A percentile compares a stretch with the other conserved stretches of the same genome.
Evolutionary conservation across 92 coral and sea anemone species (phyloP).

Genomic region (Bergia puertoricense): DNA sequence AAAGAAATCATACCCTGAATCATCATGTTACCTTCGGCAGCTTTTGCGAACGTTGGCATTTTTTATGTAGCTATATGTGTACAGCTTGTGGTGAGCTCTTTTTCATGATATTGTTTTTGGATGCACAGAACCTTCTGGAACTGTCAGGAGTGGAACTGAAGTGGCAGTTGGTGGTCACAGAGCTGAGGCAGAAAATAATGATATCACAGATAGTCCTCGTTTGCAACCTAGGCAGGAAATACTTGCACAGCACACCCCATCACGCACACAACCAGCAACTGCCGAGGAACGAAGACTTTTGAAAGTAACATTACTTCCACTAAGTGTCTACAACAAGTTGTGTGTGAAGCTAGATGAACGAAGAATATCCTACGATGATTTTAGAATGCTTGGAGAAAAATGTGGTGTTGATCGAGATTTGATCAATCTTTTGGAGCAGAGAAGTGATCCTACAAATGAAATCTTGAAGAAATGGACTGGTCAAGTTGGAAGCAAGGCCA

Average conservation of each 20-base stretch:
- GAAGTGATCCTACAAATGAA: slow-evolving; percentile 36
- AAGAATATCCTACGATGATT: slow-evolving; percentile 31
- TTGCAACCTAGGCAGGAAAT: neutral
- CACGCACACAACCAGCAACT: neutral
- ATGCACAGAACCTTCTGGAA: slow-evolving; percentile 4
- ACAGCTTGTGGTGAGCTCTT: no score
- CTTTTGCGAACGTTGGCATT: no score
- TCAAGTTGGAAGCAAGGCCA: slow-evolving; percentile 12
- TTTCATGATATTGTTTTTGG: no score
- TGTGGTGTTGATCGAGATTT: slow-evolving; percentile 24
- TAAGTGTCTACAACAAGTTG: neutral
- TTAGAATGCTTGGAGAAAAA: slow-evolving; percentile 48
- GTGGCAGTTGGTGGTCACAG: neutral
- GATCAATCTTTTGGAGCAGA: slow-evolving; percentile 22
- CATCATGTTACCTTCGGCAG: no score
- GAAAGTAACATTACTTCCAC: neutral
- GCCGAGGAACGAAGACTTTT: slow-evolving; percentile 12
- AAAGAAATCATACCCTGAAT: neutral
- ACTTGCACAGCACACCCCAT: neutral
- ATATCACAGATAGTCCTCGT: neutral
- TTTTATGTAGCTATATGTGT: no score
- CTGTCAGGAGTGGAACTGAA: neutral
- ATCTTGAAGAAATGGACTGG: slow-evolving; percentile 41
- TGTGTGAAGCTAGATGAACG: slow-evolving; percentile 25
- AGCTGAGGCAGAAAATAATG: neutral